phyloP scores from a whole-genome alignment of 1,140 invertebrate genomes.

The Diuraphis noxia region DNA sequence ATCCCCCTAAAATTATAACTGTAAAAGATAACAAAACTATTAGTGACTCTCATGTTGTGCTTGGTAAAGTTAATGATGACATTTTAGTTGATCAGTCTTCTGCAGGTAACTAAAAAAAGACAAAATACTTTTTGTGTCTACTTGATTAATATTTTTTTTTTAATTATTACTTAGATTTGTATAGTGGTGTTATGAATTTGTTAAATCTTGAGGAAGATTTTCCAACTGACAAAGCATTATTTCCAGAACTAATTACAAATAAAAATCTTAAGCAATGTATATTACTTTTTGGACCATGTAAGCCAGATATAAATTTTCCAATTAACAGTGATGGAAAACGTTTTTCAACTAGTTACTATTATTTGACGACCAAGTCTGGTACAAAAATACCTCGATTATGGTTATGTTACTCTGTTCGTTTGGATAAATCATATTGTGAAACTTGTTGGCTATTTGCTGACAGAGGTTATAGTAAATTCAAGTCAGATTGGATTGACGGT shows the following conservation, averaged over 20 bases:
- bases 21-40: no score
- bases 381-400: background rate
- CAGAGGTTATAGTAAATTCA: background rate
- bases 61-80: no score
- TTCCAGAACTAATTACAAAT: conserved; percentile 1
- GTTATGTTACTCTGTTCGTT: background rate
- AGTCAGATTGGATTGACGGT: background rate
- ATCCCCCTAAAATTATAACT: no score
- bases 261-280: background rate
- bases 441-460: conserved; percentile 17
- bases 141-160: no score
- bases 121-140: no score
- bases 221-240: background rate
- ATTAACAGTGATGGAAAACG: background rate
- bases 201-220: no score
- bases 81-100: no score
- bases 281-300: background rate
- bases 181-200: no score
- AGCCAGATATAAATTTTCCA: background rate
- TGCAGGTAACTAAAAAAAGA: no score
- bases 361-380: background rate
- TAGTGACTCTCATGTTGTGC: no score
- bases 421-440: conserved; percentile 5
- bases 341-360: conserved; percentile 1
- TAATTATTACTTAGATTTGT: no score